These are phyloP conservation scores for Tetraodon nigroviridis DNA, from an alignment of 2,113 vertebrate genomes.

Conservation along the genomic window DNA sequence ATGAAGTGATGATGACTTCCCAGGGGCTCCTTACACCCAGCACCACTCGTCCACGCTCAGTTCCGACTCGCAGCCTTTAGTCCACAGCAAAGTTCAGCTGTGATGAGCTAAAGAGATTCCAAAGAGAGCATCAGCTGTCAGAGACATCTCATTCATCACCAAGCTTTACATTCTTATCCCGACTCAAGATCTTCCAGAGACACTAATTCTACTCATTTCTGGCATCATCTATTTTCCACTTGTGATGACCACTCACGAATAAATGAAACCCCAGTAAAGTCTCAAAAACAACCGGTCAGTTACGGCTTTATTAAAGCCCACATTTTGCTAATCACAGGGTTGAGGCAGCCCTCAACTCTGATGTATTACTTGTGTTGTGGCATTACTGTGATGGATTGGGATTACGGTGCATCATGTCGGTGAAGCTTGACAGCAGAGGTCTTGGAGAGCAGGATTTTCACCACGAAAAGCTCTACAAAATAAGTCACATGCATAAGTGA, in stretches of 20 bases:
- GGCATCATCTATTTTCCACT: conserved; percentile 1
- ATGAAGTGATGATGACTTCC: conserved; percentile 35
- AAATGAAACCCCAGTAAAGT: conserved; percentile 22
- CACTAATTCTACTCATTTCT: conserved; percentile 23
- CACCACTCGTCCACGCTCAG: neutral
- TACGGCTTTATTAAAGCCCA: conserved; percentile 17
- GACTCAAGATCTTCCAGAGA: neutral
- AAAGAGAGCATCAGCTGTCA: neutral
- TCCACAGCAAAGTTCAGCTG: too few species aligned
- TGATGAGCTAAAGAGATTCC: neutral
- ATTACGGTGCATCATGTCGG: neutral
- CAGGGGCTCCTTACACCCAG: conserved; percentile 35
- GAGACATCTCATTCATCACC: too few species aligned
- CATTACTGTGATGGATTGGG: conserved; percentile 17
- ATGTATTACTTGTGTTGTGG: conserved; percentile 12
- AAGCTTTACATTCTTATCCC: neutral
- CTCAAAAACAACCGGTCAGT: conserved; percentile 39
- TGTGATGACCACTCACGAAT: conserved; percentile 2
- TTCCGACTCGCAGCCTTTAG: neutral
- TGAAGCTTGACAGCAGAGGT: neutral
- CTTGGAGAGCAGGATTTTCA: neutral
- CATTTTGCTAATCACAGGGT: conserved; percentile 21
- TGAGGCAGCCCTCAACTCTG: conserved; percentile 13
- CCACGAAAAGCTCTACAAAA: neutral
- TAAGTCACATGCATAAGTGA: neutral